A percentile compares a stretch with the other conserved stretches of the same genome.
phyloP scores from a whole-genome alignment of 2,888 invertebrate species.

The Cheilosia vulpina region DNA sequence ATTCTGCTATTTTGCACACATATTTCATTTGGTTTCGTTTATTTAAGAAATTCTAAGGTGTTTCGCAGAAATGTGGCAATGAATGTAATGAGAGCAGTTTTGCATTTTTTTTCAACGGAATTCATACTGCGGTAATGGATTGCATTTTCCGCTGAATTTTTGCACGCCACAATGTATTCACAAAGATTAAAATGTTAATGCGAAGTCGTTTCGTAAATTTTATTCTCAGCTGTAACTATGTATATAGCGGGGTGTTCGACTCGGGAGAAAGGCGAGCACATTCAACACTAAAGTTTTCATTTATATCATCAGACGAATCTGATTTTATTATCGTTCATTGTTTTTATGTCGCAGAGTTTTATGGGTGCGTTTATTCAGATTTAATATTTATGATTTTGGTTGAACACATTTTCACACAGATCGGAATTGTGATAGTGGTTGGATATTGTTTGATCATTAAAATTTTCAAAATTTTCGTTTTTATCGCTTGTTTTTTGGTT shows the following conservation, averaged over 20 bases:
- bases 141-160: background rate
- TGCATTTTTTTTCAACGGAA: background rate
- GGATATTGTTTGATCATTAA: background rate
- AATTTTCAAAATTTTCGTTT: background rate
- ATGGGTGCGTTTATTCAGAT: background rate
- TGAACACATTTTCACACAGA: background rate
- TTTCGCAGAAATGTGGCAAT: background rate
- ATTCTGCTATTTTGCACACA: conserved; percentile 25
- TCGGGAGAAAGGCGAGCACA: background rate
- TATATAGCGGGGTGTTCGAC: background rate
- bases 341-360: background rate
- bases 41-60: conserved; percentile 28
- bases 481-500: background rate
- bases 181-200: background rate
- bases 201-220: background rate
- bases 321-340: background rate
- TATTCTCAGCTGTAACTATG: background rate
- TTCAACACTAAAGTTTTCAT: background rate
- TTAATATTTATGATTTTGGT: background rate
- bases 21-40: conserved; percentile 31
- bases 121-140: background rate
- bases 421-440: background rate
- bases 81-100: conserved; percentile 2
- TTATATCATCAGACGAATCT: background rate
- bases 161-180: background rate